These are phyloP conservation scores for Agrypnus murinus DNA, from an alignment of 2,888 invertebrate species.

Conservation along the genomic window DNA sequence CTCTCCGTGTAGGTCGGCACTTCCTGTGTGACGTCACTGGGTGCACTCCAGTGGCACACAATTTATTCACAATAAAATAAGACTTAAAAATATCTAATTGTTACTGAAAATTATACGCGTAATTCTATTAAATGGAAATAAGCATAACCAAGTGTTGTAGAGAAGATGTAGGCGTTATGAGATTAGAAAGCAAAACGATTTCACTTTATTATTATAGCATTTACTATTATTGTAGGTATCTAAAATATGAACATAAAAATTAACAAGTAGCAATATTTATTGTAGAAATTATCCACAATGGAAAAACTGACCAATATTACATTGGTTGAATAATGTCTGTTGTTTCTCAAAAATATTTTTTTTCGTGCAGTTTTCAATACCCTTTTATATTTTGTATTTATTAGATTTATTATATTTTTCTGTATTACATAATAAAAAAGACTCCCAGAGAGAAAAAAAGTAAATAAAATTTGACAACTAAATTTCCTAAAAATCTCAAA, in stretches of 20 bases:
- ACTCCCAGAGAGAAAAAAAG: no score
- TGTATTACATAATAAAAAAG: no score
- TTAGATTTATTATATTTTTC: no score
- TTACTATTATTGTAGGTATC: slow-evolving; percentile 11
- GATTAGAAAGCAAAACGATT: slow-evolving; percentile 34
- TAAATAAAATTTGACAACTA: no score
- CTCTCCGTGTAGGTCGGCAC: slow-evolving; percentile 67
- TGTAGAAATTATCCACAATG: background rate
- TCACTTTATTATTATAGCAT: slow-evolving; percentile 9
- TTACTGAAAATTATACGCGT: slow-evolving; percentile 27
- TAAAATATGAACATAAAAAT: background rate
- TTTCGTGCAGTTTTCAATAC: no score
- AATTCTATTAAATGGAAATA: slow-evolving; percentile 6
- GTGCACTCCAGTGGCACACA: slow-evolving; percentile 61
- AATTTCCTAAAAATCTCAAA: slow-evolving; percentile 12
- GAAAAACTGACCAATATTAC: no score
- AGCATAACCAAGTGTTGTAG: no score
- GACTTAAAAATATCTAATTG: slow-evolving; percentile 41
- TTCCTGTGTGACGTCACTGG: slow-evolving; percentile 68
- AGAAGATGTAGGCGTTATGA: slow-evolving; percentile 24
- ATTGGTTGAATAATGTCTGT: no score
- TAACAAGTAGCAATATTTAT: background rate
- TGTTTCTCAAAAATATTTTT: no score
- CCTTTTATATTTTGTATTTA: no score
- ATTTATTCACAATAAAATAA: slow-evolving; percentile 42